These are phyloP conservation scores for Triplophysa tibetana DNA, from an alignment of 2,113 vertebrate genomes.

Conservation along the genomic window DNA sequence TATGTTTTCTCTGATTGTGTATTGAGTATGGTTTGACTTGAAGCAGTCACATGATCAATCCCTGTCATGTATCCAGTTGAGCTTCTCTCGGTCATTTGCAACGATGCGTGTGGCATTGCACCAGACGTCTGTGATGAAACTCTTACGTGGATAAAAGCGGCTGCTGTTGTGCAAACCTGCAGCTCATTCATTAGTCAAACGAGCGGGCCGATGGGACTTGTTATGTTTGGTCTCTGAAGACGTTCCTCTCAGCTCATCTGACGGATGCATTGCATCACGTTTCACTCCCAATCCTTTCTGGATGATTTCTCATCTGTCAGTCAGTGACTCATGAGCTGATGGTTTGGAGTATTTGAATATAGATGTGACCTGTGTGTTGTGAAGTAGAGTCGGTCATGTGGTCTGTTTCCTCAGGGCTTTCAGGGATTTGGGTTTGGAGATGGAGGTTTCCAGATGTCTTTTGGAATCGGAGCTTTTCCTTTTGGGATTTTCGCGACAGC, in stretches of 20 bases:
- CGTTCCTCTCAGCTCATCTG: conserved; percentile 48
- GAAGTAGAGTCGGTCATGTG: neutral
- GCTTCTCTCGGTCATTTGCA: conserved; percentile 10
- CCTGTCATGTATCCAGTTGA: neutral
- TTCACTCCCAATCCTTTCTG: neutral
- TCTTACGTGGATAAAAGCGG: conserved; percentile 53
- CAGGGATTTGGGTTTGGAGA: conserved; percentile 98
- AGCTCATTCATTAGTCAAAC: conserved; percentile 64
- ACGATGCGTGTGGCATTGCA: conserved; percentile 24
- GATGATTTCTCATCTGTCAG: neutral
- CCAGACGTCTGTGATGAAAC: conserved; percentile 68
- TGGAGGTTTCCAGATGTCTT: conserved; percentile 98
- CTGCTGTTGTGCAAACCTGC: conserved; percentile 24
- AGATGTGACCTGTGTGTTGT: too few relatives aligned
- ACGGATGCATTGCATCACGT: conserved; percentile 65
- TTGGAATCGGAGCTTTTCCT: conserved; percentile 97
- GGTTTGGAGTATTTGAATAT: too few relatives aligned
- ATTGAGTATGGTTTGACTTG: too few relatives aligned
- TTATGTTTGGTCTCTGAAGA: conserved; percentile 57
- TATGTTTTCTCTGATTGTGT: conserved; percentile 34
- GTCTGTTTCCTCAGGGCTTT: conserved; percentile 81
- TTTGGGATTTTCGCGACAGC: conserved; percentile 98
- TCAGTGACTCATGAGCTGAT: neutral
- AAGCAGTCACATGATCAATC: neutral
- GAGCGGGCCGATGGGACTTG: conserved; percentile 59